Evolutionary conservation across 2,888 invertebrate genomes (phyloP).

Genomic region (Napeogenes sylphis): DNA sequence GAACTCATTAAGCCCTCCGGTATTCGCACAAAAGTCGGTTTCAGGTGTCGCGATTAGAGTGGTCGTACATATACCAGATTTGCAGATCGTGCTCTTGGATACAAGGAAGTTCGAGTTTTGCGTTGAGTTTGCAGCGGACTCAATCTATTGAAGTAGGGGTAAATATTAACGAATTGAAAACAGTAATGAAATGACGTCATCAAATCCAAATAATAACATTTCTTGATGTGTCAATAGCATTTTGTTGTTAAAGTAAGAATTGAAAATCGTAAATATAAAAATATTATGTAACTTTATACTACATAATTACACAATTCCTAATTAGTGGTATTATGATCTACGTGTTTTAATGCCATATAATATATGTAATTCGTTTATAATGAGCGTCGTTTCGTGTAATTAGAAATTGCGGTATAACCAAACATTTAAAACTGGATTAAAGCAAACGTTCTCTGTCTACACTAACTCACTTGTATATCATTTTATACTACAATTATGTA

Average conservation of each 20-base stretch:
- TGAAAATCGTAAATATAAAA: too few species aligned
- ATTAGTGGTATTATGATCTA: too few species aligned
- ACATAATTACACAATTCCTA: too few species aligned
- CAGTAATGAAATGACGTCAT: too few species aligned
- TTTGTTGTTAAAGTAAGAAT: too few species aligned
- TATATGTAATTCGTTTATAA: background rate
- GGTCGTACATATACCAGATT: conserved; percentile 34
- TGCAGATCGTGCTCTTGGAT: conserved; percentile 30
- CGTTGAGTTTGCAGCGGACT: conserved; percentile 42
- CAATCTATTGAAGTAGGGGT: conserved; percentile 22
- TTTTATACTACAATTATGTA: too few species aligned
- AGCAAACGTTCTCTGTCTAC: too few species aligned
- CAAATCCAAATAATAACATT: too few species aligned
- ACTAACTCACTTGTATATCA: too few species aligned
- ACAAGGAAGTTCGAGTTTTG: conserved; percentile 36
- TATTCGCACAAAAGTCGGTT: conserved; percentile 45
- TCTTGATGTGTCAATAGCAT: too few species aligned
- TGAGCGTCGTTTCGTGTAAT: conserved; percentile 1
- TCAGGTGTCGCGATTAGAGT: conserved; percentile 37
- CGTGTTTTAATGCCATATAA: background rate
- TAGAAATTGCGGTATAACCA: background rate
- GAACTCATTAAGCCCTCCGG: conserved; percentile 40
- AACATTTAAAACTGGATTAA: too few species aligned
- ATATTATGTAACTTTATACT: too few species aligned
- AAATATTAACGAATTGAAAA: background rate